These are phyloP conservation scores for Anastatus disparis DNA, from an alignment of 1,140 invertebrate genomes.

Conservation along the genomic window DNA sequence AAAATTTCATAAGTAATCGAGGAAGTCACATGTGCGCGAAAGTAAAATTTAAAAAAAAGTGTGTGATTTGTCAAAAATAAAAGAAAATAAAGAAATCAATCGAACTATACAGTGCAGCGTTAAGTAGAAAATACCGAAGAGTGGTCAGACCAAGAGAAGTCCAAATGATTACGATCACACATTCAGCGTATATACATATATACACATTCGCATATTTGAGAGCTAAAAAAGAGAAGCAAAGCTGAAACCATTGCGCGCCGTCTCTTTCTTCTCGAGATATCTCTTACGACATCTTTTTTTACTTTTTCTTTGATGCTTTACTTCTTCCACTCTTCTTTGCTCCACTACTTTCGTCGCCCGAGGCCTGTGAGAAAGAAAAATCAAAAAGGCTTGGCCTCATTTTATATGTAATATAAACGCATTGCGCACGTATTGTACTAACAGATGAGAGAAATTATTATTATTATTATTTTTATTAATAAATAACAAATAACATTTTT, in stretches of 20 bases:
- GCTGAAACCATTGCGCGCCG: no score
- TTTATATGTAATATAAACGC: not conserved
- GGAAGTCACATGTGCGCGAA: slow-evolving; percentile 3
- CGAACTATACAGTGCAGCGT: no score
- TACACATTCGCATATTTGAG: no score
- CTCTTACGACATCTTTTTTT: no score
- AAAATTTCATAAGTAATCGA: not conserved
- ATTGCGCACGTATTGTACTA: not conserved
- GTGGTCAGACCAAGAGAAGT: slow-evolving; percentile 43
- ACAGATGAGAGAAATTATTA: not conserved
- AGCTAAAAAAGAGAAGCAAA: no score
- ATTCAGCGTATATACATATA: no score
- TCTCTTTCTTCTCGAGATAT: no score
- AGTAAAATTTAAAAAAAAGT: not conserved
- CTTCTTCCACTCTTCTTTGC: slow-evolving; percentile 30
- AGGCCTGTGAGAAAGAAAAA: no score
- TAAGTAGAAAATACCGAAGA: slow-evolving; percentile 40
- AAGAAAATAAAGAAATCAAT: no score
- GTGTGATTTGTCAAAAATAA: slow-evolving; percentile 24
- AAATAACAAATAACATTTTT: not conserved
- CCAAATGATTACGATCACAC: no score
- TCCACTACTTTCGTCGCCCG: not conserved
- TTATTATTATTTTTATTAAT: not conserved
- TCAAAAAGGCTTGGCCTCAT: not conserved
- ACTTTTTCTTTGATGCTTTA: not conserved